These are phyloP conservation scores for Danaus plexippus DNA, from an alignment of 1,140 invertebrate species.

Conservation along the genomic window DNA sequence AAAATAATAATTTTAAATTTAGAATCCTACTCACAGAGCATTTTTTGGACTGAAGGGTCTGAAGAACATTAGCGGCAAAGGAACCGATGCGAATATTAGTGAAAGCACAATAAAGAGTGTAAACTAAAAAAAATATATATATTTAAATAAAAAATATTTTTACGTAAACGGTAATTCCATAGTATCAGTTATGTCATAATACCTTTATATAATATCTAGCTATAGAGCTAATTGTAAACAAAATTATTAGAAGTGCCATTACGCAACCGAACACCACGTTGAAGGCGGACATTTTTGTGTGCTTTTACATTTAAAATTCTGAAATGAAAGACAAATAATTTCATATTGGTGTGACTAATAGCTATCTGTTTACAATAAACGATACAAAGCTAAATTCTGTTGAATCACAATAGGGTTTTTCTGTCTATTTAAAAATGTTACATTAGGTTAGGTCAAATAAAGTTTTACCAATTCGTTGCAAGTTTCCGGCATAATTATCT, in stretches of 20 bases:
- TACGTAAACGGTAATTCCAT: too few relatives aligned
- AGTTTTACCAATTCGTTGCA: too few relatives aligned
- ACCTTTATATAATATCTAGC: conserved; percentile 71
- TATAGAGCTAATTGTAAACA: conserved; percentile 65
- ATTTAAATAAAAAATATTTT: background rate
- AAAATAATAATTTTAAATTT: too few relatives aligned
- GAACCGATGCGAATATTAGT: conserved; percentile 74
- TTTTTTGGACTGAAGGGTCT: conserved; percentile 79
- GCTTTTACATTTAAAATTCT: conserved; percentile 17
- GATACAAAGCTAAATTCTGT: too few relatives aligned
- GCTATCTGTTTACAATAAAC: too few relatives aligned
- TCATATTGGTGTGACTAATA: too few relatives aligned
- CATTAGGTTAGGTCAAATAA: too few relatives aligned
- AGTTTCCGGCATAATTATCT: too few relatives aligned
- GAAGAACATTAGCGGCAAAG: conserved; percentile 82
- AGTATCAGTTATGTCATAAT: conserved; percentile 6
- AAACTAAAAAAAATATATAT: conserved; percentile 44
- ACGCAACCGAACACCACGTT: conserved; percentile 64
- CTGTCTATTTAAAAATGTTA: too few relatives aligned
- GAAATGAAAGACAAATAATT: conserved; percentile 20
- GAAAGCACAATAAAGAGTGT: conserved; percentile 74
- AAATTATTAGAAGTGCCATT: conserved; percentile 64
- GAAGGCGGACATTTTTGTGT: conserved; percentile 53
- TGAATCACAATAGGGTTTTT: too few relatives aligned
- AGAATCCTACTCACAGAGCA: conserved; percentile 77